phyloP scores from a whole-genome alignment of 2,113 vertebrate species.

The Rhinolophus sinicus region DNA sequence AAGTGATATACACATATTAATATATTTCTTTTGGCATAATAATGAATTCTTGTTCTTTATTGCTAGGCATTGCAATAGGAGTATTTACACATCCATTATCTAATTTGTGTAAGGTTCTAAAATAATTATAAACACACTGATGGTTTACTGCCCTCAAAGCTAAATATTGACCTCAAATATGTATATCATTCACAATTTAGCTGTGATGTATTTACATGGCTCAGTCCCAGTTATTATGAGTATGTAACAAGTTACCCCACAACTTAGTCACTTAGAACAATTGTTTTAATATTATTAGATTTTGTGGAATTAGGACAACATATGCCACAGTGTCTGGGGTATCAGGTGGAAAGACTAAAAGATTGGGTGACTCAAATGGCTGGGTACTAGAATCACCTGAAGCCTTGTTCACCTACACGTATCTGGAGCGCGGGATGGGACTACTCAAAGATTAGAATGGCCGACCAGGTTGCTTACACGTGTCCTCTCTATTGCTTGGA shows the following conservation, averaged over 20 bases:
- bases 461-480: not conserved
- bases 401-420: not conserved
- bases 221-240: not conserved
- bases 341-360: not conserved
- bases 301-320: not conserved
- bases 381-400: not conserved
- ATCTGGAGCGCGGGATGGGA: not conserved
- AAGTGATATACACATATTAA: not conserved
- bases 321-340: not conserved
- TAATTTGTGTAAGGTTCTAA: not conserved
- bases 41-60: conserved; percentile 22
- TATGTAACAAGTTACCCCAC: not conserved
- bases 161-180: not conserved
- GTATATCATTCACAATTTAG: not conserved
- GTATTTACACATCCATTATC: not conserved
- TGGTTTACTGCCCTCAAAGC: not conserved
- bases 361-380: not conserved
- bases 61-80: not conserved
- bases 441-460: not conserved
- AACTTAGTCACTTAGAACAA: not conserved
- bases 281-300: not conserved
- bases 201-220: not conserved
- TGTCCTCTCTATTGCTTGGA: not conserved
- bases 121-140: not conserved
- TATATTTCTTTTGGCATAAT: conserved; percentile 21